Evolutionary conservation across 1,140 invertebrate species (phyloP).

Genomic region (Cephus cinctus): DNA sequence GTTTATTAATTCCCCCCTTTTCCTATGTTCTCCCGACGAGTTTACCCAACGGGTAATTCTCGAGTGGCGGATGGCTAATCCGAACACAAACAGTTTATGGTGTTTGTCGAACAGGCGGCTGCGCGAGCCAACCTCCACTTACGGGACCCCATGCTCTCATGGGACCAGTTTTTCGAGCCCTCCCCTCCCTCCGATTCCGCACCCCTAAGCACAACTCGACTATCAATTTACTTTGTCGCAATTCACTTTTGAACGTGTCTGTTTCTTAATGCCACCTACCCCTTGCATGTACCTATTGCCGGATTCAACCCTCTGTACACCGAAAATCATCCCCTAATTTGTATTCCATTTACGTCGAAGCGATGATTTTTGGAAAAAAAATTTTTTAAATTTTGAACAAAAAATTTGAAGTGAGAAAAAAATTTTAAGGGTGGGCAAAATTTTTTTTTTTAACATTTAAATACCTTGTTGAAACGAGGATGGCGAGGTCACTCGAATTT

Average conservation of each 20-base stretch:
- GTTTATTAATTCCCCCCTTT: conserved; percentile 10
- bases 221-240: conserved; percentile 51
- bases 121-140: conserved; percentile 9
- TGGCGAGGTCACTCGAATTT: no score
- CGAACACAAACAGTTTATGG: conserved; percentile 50
- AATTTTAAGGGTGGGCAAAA: no score
- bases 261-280: no score
- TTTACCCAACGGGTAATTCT: conserved; percentile 31
- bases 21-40: conserved; percentile 22
- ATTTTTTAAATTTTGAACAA: background rate
- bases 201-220: conserved; percentile 49
- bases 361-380: no score
- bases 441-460: no score
- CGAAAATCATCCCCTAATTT: no score
- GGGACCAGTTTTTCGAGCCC: conserved; percentile 52
- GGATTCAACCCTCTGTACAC: no score
- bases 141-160: conserved; percentile 22
- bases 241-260: conserved; percentile 38
- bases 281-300: no score
- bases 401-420: no score
- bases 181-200: no score
- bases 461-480: no score
- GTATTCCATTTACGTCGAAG: no score
- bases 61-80: conserved; percentile 40
- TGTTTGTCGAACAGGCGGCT: conserved; percentile 39